These are phyloP conservation scores for Danio albolineatus DNA, from an alignment of 2,797 vertebrate genomes.

Conservation along the genomic window DNA sequence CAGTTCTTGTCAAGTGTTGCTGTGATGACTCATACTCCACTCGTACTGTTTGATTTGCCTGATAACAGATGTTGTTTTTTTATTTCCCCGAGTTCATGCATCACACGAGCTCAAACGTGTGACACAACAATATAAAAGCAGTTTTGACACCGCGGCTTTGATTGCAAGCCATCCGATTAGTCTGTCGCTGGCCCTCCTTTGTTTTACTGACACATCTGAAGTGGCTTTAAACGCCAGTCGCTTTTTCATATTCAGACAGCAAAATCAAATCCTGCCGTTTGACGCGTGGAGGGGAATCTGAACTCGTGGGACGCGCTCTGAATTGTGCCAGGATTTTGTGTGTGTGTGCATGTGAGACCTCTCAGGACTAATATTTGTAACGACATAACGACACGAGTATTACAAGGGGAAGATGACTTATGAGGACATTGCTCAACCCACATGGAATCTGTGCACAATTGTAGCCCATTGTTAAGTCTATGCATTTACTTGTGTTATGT, in stretches of 20 bases:
- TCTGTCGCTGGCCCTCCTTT: background rate
- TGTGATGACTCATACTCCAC: slow-evolving; percentile 11
- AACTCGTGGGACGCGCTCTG: background rate
- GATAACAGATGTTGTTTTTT: slow-evolving; percentile 11
- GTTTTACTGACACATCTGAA: background rate
- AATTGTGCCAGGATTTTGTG: background rate
- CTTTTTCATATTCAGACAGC: slow-evolving; percentile 14
- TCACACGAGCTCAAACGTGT: background rate
- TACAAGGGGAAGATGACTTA: too few relatives aligned
- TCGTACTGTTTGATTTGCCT: background rate
- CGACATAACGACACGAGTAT: too few relatives aligned
- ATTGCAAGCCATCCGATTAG: background rate
- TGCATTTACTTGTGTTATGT: too few relatives aligned
- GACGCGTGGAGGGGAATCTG: slow-evolving; percentile 3
- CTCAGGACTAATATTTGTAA: too few relatives aligned
- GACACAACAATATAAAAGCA: slow-evolving; percentile 1
- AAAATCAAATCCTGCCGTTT: background rate
- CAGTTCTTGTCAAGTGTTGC: background rate
- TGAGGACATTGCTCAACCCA: too few relatives aligned
- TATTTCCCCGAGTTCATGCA: background rate
- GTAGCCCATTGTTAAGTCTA: too few relatives aligned
- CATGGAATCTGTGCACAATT: too few relatives aligned
- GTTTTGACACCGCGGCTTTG: slow-evolving; percentile 18
- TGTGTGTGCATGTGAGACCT: background rate
- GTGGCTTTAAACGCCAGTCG: background rate